Conservation (phyloP, 2,888 invertebrate genomes). For the Neoascia interrupta region DNA sequence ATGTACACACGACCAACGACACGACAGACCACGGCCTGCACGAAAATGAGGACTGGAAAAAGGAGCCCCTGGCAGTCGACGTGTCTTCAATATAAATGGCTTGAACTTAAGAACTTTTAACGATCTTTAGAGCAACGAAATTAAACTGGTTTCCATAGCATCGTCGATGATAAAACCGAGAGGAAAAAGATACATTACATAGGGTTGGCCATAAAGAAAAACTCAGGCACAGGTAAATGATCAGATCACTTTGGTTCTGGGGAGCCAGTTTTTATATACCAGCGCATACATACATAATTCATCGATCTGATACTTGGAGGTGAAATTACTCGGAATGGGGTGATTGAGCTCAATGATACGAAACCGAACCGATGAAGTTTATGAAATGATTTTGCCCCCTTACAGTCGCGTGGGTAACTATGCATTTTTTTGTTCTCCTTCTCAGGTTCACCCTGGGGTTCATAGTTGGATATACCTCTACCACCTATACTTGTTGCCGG, state of each 20-base stretch:
- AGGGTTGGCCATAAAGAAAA: constrained; percentile 57
- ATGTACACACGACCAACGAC: constrained; percentile 55
- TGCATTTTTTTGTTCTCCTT: not conserved
- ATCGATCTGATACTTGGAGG: constrained; percentile 65
- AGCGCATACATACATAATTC: constrained; percentile 58
- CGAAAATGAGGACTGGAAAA: constrained; percentile 60
- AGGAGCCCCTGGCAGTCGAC: constrained; percentile 66
- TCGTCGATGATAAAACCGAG: constrained; percentile 65
- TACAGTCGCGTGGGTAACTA: constrained; percentile 9
- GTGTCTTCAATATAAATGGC: constrained; percentile 68
- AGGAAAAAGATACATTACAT: constrained; percentile 65
- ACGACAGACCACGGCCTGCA: constrained; percentile 50
- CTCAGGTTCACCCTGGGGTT: not conserved
- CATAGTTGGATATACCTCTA: not conserved
- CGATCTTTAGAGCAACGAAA: constrained; percentile 67
- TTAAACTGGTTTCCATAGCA: constrained; percentile 68
- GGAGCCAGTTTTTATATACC: constrained; percentile 38
- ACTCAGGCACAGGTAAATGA: constrained; percentile 63
- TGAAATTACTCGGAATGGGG: constrained; percentile 63
- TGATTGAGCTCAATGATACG: constrained; percentile 68
- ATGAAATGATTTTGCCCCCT: constrained; percentile 54
- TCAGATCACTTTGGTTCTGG: constrained; percentile 24
- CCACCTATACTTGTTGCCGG: not conserved
- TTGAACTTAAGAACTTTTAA: constrained; percentile 70
- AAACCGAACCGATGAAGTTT: constrained; percentile 44